These are phyloP conservation scores for Imbricaverruca yamaguchii DNA, from an alignment of 2,888 invertebrate genomes.

Conservation along the genomic window DNA sequence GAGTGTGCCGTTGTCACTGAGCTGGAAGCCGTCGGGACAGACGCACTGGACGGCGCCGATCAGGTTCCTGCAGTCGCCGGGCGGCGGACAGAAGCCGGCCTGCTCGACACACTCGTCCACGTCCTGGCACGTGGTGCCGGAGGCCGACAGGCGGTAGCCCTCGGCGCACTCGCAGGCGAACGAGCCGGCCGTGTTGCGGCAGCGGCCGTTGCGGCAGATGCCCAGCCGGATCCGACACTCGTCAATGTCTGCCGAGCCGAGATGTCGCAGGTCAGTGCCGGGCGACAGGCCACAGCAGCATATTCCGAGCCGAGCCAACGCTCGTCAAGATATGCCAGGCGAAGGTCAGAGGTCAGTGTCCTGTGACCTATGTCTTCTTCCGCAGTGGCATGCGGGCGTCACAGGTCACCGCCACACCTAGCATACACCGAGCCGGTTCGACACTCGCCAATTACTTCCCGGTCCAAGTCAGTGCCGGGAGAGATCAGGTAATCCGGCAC, in stretches of 20 bases:
- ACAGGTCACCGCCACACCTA: too few species aligned
- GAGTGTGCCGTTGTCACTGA: slow-evolving; percentile 53
- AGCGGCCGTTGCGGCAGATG: slow-evolving; percentile 76
- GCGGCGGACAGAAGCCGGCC: slow-evolving; percentile 53
- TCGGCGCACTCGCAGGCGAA: slow-evolving; percentile 73
- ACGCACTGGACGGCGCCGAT: slow-evolving; percentile 65
- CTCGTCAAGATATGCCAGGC: too few species aligned
- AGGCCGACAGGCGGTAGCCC: slow-evolving; percentile 64
- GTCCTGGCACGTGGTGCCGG: slow-evolving; percentile 69
- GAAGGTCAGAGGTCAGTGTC: too few species aligned
- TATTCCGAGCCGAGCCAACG: too few species aligned
- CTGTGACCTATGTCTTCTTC: too few species aligned
- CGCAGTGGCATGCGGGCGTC: too few species aligned
- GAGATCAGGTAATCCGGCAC: too few species aligned
- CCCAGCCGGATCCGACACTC: slow-evolving; percentile 76
- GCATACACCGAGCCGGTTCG: too few species aligned
- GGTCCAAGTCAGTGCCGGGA: too few species aligned
- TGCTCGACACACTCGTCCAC: slow-evolving; percentile 66
- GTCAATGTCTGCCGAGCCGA: slow-evolving; percentile 55
- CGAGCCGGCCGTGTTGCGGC: slow-evolving; percentile 69
- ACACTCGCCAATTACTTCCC: too few species aligned
- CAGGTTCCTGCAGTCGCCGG: slow-evolving; percentile 58
- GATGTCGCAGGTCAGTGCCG: too few species aligned
- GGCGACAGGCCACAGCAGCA: too few species aligned
- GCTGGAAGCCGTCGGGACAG: slow-evolving; percentile 69